Evolutionary conservation across 2,888 invertebrate species (phyloP).

Genomic region (Pinctada fucata): DNA sequence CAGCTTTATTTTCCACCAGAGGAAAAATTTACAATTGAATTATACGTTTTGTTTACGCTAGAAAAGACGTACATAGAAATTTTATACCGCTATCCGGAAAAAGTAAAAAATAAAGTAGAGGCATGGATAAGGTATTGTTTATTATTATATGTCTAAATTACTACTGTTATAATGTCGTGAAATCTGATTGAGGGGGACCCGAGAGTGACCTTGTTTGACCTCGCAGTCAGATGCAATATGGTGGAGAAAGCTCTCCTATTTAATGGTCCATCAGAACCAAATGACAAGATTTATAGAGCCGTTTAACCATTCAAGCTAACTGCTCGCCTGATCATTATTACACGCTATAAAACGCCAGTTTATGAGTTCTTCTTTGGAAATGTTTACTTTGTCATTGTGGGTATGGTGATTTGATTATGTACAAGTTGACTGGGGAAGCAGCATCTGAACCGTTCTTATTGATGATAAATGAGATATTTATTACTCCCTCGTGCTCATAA

Average conservation of each 20-base stretch:
- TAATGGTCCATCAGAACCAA: slow-evolving; percentile 7
- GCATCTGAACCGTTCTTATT: not conserved
- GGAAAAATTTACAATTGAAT: too few relatives aligned
- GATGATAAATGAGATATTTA: not conserved
- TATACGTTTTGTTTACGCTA: too few relatives aligned
- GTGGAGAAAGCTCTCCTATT: not conserved
- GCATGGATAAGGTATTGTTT: too few relatives aligned
- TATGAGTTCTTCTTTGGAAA: slow-evolving; percentile 8
- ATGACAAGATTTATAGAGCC: slow-evolving; percentile 9
- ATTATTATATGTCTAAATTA: too few relatives aligned
- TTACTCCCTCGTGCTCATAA: not conserved
- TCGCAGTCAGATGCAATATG: not conserved
- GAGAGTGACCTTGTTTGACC: slow-evolving; percentile 3
- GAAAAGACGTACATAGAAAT: too few relatives aligned
- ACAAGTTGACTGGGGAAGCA: not conserved
- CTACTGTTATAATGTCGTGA: too few relatives aligned
- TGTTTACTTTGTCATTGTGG: slow-evolving; percentile 2
- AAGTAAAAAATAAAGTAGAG: too few relatives aligned
- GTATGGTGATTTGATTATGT: slow-evolving; percentile 1
- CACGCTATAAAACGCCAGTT: not conserved
- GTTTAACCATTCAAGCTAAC: not conserved
- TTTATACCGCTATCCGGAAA: too few relatives aligned
- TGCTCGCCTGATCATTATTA: not conserved
- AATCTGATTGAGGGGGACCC: too few relatives aligned
- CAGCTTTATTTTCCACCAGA: too few relatives aligned